Conservation (phyloP, 2,888 invertebrate species). For the Calephelis perditalis region DNA sequence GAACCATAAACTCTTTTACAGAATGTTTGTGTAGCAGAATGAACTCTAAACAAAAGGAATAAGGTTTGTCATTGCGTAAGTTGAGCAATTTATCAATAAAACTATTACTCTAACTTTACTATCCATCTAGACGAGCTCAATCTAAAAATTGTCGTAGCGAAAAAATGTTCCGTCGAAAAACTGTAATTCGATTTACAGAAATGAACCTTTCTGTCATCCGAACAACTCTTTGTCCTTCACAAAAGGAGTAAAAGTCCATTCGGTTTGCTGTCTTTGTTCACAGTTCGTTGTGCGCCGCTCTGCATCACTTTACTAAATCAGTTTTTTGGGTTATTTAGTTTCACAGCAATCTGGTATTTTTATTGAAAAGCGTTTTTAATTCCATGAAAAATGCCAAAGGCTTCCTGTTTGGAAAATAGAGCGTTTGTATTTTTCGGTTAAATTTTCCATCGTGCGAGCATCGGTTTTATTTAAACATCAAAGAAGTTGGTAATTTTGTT, state of each 20-base stretch:
- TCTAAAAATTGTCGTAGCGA: constrained; percentile 15
- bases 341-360: background rate
- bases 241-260: constrained; percentile 13
- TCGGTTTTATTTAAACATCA: too few relatives aligned
- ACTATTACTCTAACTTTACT: constrained; percentile 11
- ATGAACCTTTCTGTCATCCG: constrained; percentile 16
- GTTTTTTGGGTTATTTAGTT: constrained; percentile 12
- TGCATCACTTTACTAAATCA: constrained; percentile 10
- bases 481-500: too few relatives aligned
- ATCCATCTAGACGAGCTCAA: constrained; percentile 13
- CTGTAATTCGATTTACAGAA: constrained; percentile 16
- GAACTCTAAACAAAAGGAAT: too few relatives aligned
- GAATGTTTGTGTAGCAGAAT: too few relatives aligned
- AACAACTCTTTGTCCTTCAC: constrained; percentile 11
- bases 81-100: background rate
- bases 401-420: background rate
- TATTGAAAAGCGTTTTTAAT: constrained; percentile 1
- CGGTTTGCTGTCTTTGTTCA: constrained; percentile 14
- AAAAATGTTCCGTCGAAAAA: constrained; percentile 15
- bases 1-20: too few relatives aligned
- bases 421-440: too few relatives aligned
- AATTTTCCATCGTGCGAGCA: too few relatives aligned
- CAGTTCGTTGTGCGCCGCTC: constrained; percentile 12
- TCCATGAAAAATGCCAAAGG: background rate
- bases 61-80: too few relatives aligned